A percentile compares a stretch with the other conserved stretches of the same genome.
These are phyloP conservation scores for Crocallis elinguaria DNA, from an alignment of 2,888 invertebrate genomes.

Conservation along the genomic window DNA sequence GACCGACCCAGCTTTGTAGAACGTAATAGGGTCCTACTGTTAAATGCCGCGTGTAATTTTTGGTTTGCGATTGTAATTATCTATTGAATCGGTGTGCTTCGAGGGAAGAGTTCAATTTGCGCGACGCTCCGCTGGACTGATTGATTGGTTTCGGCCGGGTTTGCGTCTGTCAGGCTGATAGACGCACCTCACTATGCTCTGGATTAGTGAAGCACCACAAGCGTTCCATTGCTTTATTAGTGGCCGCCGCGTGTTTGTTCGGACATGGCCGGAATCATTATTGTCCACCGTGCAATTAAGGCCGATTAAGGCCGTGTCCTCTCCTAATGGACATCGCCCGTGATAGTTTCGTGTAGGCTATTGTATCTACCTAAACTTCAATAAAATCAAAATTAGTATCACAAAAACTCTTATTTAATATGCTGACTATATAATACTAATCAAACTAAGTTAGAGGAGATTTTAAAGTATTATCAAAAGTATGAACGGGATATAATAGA, in stretches of 20 bases:
- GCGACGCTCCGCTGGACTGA: conserved; percentile 73
- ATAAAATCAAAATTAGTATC: no score
- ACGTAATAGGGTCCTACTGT: conserved; percentile 77
- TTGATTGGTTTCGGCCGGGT: conserved; percentile 77
- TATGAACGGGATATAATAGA: no score
- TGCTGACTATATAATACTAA: no score
- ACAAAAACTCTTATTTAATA: no score
- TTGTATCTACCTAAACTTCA: background rate
- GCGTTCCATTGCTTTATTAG: conserved; percentile 47
- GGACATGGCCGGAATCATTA: conserved; percentile 24
- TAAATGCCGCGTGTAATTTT: conserved; percentile 82
- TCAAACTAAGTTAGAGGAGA: no score
- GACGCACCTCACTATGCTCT: conserved; percentile 65
- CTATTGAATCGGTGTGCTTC: conserved; percentile 72
- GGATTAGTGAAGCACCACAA: conserved; percentile 66
- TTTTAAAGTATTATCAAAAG: no score
- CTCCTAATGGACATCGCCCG: conserved; percentile 19
- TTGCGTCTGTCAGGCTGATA: conserved; percentile 70
- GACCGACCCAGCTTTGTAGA: conserved; percentile 75
- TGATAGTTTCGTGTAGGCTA: no score
- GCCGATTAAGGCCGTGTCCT: conserved; percentile 18
- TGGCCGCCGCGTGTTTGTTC: conserved; percentile 32
- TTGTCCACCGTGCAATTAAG: conserved; percentile 21
- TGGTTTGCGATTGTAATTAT: conserved; percentile 83
- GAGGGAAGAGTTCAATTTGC: conserved; percentile 80